These are phyloP conservation scores for Pollenia griseotomentosa DNA, from an alignment of 2,888 invertebrate genomes.

Conservation along the genomic window DNA sequence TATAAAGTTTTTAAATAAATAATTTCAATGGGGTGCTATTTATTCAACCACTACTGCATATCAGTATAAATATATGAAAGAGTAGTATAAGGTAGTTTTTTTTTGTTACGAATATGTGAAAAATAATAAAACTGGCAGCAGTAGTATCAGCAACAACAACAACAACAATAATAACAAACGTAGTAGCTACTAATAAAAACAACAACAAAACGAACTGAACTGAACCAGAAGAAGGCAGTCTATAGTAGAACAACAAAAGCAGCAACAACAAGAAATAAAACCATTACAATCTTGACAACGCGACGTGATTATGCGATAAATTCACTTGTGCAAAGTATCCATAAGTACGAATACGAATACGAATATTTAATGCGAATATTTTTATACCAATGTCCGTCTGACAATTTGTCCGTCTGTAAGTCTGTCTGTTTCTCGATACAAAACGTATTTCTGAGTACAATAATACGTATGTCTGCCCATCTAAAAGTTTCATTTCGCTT, in stretches of 20 bases:
- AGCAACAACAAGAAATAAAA: constrained; percentile 40
- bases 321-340: constrained; percentile 75
- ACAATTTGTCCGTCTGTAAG: background rate
- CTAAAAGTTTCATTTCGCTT: constrained; percentile 45
- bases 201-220: constrained; percentile 29
- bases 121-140: constrained; percentile 43
- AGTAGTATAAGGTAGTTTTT: background rate
- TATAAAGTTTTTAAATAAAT: background rate
- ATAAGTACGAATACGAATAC: constrained; percentile 46
- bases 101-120: constrained; percentile 18
- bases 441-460: constrained; percentile 34
- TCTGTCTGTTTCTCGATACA: background rate
- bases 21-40: background rate
- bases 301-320: constrained; percentile 80
- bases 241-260: constrained; percentile 44
- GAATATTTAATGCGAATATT: constrained; percentile 44
- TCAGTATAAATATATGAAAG: background rate
- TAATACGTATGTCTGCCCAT: constrained; percentile 6
- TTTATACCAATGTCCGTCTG: background rate
- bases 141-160: constrained; percentile 20
- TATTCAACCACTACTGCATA: constrained; percentile 23
- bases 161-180: constrained; percentile 17
- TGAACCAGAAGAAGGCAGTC: constrained; percentile 43
- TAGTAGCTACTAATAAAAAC: constrained; percentile 6
- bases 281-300: constrained; percentile 77